These are phyloP conservation scores for Gasteruption jaculator DNA, from an alignment of 2,888 invertebrate genomes.

Conservation along the genomic window DNA sequence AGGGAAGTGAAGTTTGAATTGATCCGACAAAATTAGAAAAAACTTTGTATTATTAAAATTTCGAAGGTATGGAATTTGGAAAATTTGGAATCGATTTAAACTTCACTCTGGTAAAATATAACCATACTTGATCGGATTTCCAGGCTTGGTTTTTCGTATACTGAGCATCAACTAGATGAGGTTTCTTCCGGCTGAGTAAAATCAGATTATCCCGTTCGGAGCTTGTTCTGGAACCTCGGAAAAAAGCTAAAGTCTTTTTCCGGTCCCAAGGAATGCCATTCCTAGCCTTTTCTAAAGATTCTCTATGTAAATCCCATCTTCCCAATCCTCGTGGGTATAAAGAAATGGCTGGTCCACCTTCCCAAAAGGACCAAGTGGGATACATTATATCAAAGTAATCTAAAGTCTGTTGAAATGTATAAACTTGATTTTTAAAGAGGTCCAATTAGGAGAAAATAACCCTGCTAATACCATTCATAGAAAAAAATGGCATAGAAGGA, in stretches of 20 bases:
- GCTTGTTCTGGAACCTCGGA: conserved; percentile 92
- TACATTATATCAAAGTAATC: conserved; percentile 89
- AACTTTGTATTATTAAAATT: no score
- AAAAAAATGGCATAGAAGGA: neutral
- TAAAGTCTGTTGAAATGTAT: conserved; percentile 54
- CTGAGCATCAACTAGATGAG: conserved; percentile 81
- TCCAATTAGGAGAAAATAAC: no score
- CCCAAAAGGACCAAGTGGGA: conserved; percentile 98
- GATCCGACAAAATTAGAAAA: conserved; percentile 9
- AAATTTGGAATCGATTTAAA: neutral
- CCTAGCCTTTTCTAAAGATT: conserved; percentile 64
- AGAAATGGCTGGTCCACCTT: conserved; percentile 94
- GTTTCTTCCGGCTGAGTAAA: conserved; percentile 69
- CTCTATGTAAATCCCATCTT: conserved; percentile 83
- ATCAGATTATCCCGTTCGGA: conserved; percentile 85
- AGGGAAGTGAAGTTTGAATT: no score
- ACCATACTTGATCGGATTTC: conserved; percentile 79
- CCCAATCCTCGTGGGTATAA: conserved; percentile 92
- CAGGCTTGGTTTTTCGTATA: conserved; percentile 99
- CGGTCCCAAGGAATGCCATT: conserved; percentile 69
- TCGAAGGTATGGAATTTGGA: neutral
- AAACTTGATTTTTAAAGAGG: no score
- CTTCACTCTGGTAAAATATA: neutral
- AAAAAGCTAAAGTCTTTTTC: conserved; percentile 73
- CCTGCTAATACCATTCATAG: neutral